Conservation (phyloP, 2,888 invertebrate genomes). For the Endotricha flammealis region DNA sequence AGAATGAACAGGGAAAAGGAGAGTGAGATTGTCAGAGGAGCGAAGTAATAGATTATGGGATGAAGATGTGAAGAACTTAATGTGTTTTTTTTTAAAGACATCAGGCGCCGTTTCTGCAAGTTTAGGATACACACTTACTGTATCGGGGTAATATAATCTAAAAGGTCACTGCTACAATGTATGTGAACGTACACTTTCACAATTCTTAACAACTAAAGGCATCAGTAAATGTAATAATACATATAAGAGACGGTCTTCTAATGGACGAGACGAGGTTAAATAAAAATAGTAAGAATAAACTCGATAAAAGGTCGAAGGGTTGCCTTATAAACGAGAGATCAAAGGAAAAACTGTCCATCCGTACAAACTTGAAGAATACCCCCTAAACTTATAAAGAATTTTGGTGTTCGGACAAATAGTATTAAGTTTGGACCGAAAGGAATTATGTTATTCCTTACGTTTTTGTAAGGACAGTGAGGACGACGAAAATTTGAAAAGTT, state of each 20-base stretch:
- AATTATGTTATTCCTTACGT: constrained; percentile 6
- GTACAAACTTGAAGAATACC: constrained; percentile 27
- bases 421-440: constrained; percentile 28
- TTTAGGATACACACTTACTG: too few relatives aligned
- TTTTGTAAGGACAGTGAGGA: neutral
- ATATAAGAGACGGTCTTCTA: constrained; percentile 14
- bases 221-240: constrained; percentile 5
- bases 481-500: constrained; percentile 2
- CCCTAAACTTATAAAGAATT: constrained; percentile 35
- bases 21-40: too few relatives aligned
- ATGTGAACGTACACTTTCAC: neutral
- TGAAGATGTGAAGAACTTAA: too few relatives aligned
- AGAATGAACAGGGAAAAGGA: too few relatives aligned
- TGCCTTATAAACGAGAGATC: constrained; percentile 44
- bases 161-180: too few relatives aligned
- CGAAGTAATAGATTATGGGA: too few relatives aligned
- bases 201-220: neutral
- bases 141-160: too few relatives aligned
- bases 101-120: too few relatives aligned
- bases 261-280: constrained; percentile 37
- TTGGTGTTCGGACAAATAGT: constrained; percentile 36
- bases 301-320: constrained; percentile 33
- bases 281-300: constrained; percentile 44
- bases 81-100: too few relatives aligned
- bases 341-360: constrained; percentile 39